phyloP scores from a whole-genome alignment of 1,140 invertebrate genomes.

The Listronotus oregonensis region DNA sequence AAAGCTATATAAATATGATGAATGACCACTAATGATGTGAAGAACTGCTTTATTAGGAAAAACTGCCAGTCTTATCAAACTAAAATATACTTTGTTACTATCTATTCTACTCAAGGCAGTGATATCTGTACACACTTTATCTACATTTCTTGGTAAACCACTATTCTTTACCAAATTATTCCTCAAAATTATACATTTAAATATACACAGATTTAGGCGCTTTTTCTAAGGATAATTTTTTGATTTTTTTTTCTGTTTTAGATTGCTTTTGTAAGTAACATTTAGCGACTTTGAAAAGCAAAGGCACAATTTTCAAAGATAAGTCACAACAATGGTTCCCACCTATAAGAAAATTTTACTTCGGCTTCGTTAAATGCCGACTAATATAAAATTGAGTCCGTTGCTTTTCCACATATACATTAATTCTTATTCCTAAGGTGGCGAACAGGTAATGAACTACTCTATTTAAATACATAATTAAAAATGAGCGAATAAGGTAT shows the following conservation, averaged over 20 bases:
- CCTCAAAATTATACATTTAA: slow-evolving; percentile 21
- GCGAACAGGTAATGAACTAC: slow-evolving; percentile 29
- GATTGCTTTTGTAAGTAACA: slow-evolving; percentile 24
- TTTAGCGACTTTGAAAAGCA: slow-evolving; percentile 31
- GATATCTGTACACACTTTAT: slow-evolving; percentile 49
- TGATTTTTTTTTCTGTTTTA: slow-evolving; percentile 30
- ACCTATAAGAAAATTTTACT: slow-evolving; percentile 8
- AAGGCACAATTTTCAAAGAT: slow-evolving; percentile 28
- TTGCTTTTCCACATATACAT: slow-evolving; percentile 28
- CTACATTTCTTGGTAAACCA: slow-evolving; percentile 35
- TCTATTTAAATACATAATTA: slow-evolving; percentile 30
- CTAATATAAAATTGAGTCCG: slow-evolving; percentile 29
- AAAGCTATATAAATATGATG: slow-evolving; percentile 3
- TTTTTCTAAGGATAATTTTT: slow-evolving; percentile 25
- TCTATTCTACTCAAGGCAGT: slow-evolving; percentile 49
- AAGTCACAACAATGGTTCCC: background rate
- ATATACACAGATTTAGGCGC: slow-evolving; percentile 30
- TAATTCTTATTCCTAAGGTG: slow-evolving; percentile 30
- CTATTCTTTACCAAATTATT: slow-evolving; percentile 24
- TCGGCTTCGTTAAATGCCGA: slow-evolving; percentile 15
- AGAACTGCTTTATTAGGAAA: slow-evolving; percentile 34
- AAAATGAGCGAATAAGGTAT: slow-evolving; percentile 50
- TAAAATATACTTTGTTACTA: slow-evolving; percentile 44
- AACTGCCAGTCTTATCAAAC: slow-evolving; percentile 49
- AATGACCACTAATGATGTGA: background rate